phyloP scores from a whole-genome alignment of 2,797 vertebrate genomes.

The Pempheris klunzingeri region DNA sequence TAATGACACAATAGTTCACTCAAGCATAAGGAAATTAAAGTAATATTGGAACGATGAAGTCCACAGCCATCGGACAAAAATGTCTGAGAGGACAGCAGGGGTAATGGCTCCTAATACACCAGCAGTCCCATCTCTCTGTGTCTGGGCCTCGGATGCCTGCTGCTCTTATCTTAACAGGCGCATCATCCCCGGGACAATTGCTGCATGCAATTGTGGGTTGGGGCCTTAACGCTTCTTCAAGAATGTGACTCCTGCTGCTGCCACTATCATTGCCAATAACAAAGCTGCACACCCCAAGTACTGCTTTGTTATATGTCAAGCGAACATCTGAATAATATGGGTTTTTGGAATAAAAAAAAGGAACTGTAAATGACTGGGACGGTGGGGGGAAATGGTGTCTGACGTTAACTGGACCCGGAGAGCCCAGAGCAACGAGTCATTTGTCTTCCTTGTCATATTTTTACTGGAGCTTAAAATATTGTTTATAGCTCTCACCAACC shows the following conservation, averaged over 20 bases:
- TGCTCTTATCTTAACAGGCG: slow-evolving; percentile 62
- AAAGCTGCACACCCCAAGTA: slow-evolving; percentile 20
- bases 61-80: slow-evolving; percentile 33
- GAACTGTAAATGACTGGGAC: slow-evolving; percentile 5
- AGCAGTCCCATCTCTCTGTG: slow-evolving; percentile 46
- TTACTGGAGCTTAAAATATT: slow-evolving; percentile 65
- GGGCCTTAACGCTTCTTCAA: slow-evolving; percentile 38
- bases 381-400: neutral
- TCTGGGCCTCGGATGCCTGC: slow-evolving; percentile 45
- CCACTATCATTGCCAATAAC: slow-evolving; percentile 21
- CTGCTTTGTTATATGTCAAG: slow-evolving; percentile 33
- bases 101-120: slow-evolving; percentile 57
- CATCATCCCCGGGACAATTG: slow-evolving; percentile 59
- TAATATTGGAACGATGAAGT: slow-evolving; percentile 42
- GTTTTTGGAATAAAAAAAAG: slow-evolving; percentile 10
- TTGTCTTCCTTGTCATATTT: slow-evolving; percentile 57
- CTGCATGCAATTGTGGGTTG: slow-evolving; percentile 41
- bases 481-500: slow-evolving; percentile 67
- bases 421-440: slow-evolving; percentile 28
- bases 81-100: slow-evolving; percentile 46
- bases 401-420: slow-evolving; percentile 16
- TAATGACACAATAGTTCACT: slow-evolving; percentile 46
- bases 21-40: slow-evolving; percentile 54
- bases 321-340: slow-evolving; percentile 42
- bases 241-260: slow-evolving; percentile 48